Conservation (phyloP, 2,888 invertebrate genomes). For the Autographa pulchrina region DNA sequence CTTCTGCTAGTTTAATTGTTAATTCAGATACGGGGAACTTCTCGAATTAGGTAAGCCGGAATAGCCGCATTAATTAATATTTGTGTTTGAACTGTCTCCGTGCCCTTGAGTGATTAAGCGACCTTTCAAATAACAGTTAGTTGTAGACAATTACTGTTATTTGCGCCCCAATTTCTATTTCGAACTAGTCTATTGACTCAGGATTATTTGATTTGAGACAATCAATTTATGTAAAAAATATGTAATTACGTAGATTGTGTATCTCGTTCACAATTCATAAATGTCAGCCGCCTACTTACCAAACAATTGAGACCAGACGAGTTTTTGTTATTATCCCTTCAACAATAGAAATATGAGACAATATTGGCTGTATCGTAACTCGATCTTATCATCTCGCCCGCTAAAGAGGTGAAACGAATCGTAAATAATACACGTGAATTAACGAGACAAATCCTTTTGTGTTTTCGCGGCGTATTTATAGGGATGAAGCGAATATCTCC, state of each 20-base stretch:
- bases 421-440: constrained; percentile 86
- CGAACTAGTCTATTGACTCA: constrained; percentile 62
- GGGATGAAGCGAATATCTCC: constrained; percentile 63
- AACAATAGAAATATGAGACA: constrained; percentile 84
- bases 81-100: constrained; percentile 86
- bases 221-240: constrained; percentile 31
- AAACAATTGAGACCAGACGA: constrained; percentile 58
- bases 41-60: constrained; percentile 85
- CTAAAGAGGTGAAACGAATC: constrained; percentile 85
- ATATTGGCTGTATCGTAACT: constrained; percentile 84
- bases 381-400: constrained; percentile 79
- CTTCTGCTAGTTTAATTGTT: constrained; percentile 84
- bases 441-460: constrained; percentile 83
- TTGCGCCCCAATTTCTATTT: constrained; percentile 75
- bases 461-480: constrained; percentile 58
- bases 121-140: constrained; percentile 84
- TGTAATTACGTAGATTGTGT: constrained; percentile 9
- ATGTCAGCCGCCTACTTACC: constrained; percentile 28
- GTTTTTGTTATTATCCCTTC: constrained; percentile 72
- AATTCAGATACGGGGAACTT: constrained; percentile 86
- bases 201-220: constrained; percentile 64
- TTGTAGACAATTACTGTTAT: constrained; percentile 80
- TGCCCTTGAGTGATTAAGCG: constrained; percentile 86
- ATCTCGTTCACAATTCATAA: constrained; percentile 24
- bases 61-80: constrained; percentile 87